Evolutionary conservation across 1,140 invertebrate species (phyloP), one percentile per base, ranked within the genome.

Genomic region (Bombus waltoni): DNA sequence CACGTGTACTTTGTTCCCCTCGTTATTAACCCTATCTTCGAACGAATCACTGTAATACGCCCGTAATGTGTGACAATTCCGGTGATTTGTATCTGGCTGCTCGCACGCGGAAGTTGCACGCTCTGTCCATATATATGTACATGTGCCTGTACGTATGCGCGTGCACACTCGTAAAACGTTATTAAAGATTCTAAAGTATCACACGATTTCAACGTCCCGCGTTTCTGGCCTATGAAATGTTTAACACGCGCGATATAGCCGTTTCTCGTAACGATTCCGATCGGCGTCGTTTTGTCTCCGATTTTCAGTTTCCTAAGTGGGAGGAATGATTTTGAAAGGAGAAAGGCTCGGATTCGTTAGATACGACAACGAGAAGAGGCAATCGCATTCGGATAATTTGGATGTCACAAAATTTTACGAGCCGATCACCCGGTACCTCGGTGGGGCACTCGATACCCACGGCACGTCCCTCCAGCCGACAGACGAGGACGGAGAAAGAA

Each of bases 1-100:
- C 85, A 89, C 88, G 68, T 80, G 88, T 88, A 89, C 84, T 89
- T 89, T 89, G 76, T 82, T 80, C 73, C 75, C 88, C 83, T 78
- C 83, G 79, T 89, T 89, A 89, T 89, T 89, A 89, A 89, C 66
- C 81, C 77, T 89, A 89, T 89, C 88, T 73, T 66, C 59, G 32
- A 32, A 66, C 72, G 76, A 75, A 89, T 89, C 88, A 89, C 88
- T 81, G 88, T 89, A 89, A 89, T 89, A 89, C 88, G 88, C 85
- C 62, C 77, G 66, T 89, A 89, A 89, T 89, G 88, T 83, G 88
- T 89, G 88, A 89, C 88, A 89, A 89, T 89, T 81, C 88, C 70
- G 80, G 86, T 89, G 88, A 89, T 89, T 89, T 89, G 80, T 82
- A 81, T 80, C 72, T 53, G 75, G 42, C 28, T 18, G 62, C 42